Percentiles rank a stretch among this genome's conserved stretches.
These are phyloP conservation scores for Isichthys henryi DNA, from an alignment of 2,113 vertebrate genomes.

Conservation along the genomic window DNA sequence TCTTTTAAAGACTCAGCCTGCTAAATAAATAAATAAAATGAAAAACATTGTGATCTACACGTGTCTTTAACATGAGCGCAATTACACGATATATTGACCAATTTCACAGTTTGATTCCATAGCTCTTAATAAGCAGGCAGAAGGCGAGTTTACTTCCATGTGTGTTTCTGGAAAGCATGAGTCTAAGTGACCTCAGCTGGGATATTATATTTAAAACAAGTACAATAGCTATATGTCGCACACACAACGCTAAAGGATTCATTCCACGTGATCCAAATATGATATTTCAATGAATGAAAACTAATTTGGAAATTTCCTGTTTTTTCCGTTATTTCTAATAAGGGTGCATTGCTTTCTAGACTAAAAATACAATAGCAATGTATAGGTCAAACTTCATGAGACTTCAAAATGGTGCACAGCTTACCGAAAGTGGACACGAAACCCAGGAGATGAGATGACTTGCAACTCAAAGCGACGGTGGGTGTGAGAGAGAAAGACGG, in stretches of 20 bases:
- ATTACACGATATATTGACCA: background rate
- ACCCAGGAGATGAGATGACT: constrained; percentile 51
- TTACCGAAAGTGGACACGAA: constrained; percentile 45
- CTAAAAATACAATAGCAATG: background rate
- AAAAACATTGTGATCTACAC: no score
- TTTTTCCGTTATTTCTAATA: background rate
- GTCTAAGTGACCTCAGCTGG: background rate
- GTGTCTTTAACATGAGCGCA: background rate
- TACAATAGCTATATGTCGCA: background rate
- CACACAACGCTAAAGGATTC: background rate
- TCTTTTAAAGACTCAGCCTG: constrained; percentile 85
- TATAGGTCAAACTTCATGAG: background rate
- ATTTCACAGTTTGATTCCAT: background rate
- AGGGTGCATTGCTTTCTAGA: background rate
- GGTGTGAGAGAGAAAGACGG: constrained; percentile 56
- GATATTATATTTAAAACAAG: background rate
- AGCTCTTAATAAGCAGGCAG: background rate
- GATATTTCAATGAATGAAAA: background rate
- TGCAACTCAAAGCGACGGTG: constrained; percentile 54
- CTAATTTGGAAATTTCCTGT: background rate
- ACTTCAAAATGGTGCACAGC: background rate
- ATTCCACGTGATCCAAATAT: background rate
- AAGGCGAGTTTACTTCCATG: background rate
- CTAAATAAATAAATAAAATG: background rate
- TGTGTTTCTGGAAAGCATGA: background rate